Evolutionary conservation across 2,797 vertebrate species (phyloP).

Genomic region (Hipposideros larvatus): DNA sequence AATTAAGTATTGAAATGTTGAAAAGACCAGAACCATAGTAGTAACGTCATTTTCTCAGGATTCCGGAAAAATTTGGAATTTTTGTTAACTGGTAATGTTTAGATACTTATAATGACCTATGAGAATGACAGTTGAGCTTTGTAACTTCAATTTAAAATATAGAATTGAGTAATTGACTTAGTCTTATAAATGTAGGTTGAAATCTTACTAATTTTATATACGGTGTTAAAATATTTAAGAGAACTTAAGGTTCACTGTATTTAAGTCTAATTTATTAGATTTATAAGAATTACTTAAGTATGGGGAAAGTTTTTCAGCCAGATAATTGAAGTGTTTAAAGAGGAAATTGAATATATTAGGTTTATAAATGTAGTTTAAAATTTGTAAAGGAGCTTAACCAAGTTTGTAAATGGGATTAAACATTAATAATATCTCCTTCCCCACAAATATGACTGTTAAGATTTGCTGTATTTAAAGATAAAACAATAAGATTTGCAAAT

Average conservation of each 20-base stretch:
- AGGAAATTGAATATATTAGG: conserved; percentile 54
- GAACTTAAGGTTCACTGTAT: neutral
- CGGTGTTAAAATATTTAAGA: conserved; percentile 59
- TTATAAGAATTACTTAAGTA: conserved; percentile 43
- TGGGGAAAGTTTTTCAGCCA: conserved; percentile 32
- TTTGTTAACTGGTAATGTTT: neutral
- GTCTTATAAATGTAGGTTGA: neutral
- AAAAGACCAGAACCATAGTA: neutral
- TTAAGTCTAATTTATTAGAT: conserved; percentile 53
- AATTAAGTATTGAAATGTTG: neutral
- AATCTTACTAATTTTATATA: conserved; percentile 44
- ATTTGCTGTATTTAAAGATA: neutral
- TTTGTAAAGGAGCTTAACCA: conserved; percentile 31
- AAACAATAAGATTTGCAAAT: conserved; percentile 22
- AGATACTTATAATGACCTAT: neutral
- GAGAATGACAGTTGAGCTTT: neutral
- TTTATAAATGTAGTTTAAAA: conserved; percentile 53
- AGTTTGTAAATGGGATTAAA: neutral
- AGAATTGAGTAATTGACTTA: conserved; percentile 15
- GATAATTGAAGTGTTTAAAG: conserved; percentile 52
- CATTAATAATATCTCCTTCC: neutral
- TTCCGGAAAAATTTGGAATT: conserved; percentile 23
- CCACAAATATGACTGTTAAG: neutral
- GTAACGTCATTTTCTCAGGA: neutral
- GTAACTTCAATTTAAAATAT: neutral